Evolutionary conservation across 2,797 vertebrate genomes (phyloP).

Genomic region (Emys orbicularis): DNA sequence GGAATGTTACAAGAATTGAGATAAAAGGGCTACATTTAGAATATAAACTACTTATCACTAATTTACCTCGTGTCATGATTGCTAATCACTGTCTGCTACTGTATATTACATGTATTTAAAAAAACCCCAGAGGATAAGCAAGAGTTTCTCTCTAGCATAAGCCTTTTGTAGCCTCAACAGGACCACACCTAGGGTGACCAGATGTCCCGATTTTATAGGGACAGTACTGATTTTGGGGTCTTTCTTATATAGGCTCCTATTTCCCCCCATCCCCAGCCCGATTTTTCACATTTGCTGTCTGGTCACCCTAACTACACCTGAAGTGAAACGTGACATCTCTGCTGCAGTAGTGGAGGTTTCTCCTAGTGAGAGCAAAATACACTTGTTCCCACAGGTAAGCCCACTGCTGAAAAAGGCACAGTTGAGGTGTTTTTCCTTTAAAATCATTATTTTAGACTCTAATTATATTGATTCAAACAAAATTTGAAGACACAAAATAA

Average conservation of each 20-base stretch:
- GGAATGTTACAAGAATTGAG: fast-evolving
- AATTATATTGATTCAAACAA: neutral
- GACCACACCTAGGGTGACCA: neutral
- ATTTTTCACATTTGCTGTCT: too few species aligned
- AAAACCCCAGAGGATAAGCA: neutral
- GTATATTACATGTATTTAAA: neutral
- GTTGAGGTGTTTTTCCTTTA: neutral
- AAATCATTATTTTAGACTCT: neutral
- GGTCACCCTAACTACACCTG: neutral
- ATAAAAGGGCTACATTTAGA: fast-evolving
- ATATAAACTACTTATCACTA: neutral
- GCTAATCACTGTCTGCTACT: neutral
- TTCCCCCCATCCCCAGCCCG: too few species aligned
- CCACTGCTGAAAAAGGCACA: neutral
- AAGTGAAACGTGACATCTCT: neutral
- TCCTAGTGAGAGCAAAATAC: neutral
- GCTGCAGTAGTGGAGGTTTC: neutral
- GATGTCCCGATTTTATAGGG: too few species aligned
- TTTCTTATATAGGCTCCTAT: too few species aligned
- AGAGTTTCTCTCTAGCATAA: neutral
- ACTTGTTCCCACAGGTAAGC: neutral
- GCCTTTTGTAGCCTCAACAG: neutral
- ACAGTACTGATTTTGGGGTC: too few species aligned
- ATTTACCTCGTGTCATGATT: neutral
- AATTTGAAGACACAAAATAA: neutral